phyloP scores from a whole-genome alignment of 2,113 vertebrate species.

The Mandrillus leucophaeus region DNA sequence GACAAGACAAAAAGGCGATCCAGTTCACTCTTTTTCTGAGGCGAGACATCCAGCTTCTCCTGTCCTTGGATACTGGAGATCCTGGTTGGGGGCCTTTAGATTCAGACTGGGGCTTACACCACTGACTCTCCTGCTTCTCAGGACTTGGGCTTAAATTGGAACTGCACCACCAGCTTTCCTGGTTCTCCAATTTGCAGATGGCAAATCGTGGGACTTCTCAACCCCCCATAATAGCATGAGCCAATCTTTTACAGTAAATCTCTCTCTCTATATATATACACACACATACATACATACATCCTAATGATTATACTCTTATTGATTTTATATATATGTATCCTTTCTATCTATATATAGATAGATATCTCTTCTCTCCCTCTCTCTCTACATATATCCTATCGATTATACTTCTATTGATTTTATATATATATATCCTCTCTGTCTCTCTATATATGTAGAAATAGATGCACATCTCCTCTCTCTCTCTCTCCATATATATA shows the following conservation, averaged over 20 bases:
- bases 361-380: too few species aligned
- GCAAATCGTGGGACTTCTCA: not conserved
- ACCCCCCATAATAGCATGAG: not conserved
- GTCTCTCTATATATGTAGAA: too few species aligned
- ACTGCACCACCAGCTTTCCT: not conserved
- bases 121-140: not conserved
- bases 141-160: not conserved
- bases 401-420: not conserved
- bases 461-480: not conserved
- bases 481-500: not conserved
- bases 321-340: too few species aligned
- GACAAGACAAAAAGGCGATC: not conserved
- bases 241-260: not conserved
- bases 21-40: not conserved
- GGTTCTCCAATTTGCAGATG: not conserved
- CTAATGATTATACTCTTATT: too few species aligned
- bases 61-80: fast-evolving
- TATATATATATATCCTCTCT: too few species aligned
- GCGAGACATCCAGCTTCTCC: not conserved
- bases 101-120: not conserved
- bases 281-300: too few species aligned
- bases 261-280: too few species aligned
- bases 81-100: not conserved
- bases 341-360: too few species aligned
- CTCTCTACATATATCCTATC: not conserved